Base-by-base conservation (phyloP, 1,140 invertebrate species). In the Dendrolimus punctatus region DNA sequence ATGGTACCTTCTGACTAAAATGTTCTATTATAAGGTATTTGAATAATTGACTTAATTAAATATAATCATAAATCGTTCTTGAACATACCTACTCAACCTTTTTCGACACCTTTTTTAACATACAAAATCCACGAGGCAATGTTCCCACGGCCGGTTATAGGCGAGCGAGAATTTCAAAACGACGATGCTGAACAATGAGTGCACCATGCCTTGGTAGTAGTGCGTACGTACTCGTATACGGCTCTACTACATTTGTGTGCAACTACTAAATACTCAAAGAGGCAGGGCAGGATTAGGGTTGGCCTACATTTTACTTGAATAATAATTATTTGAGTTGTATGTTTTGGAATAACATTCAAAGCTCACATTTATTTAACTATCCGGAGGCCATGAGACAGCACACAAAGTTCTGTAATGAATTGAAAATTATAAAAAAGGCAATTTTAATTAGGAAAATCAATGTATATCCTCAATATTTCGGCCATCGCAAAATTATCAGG, bases 101-200 rank as follows among this genome's bases (percentile, higher is more conserved):
- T n/a, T 8, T 45, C 23, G 23, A 9, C n/a, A 45, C 23, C 4
- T 9, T 8, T 6, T n/a, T 45, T 8, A 8, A 6, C n/a, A 4
- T 48, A 10, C 44, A 41, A 58, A 66, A 55, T 58, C 51, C 52
- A 68, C 53, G 61, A 56, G 60, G 62, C 66, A 62, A 72, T 65
- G 63, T 80, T 82, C 79, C 76, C 76, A 80, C 80, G 77, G 71
- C 73, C 75, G 62, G 72, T 78, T 80, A 66, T 52, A 42, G 55
- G 52, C 68, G 60, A 77, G 64, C 68, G 71, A 81, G 75, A 80
- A 83, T 77, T 83, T 83, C 73, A 78, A 84, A 80, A 79, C 73
- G 73, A 23, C 23, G 23, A 23, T 23, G 23, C 74, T 79, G 72
- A 81, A 81, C 80, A 81, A 81, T 84, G 72, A 81, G 68, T 80